These are phyloP conservation scores for Harpagifer antarcticus DNA, from an alignment of 2,797 vertebrate genomes.

Conservation along the genomic window DNA sequence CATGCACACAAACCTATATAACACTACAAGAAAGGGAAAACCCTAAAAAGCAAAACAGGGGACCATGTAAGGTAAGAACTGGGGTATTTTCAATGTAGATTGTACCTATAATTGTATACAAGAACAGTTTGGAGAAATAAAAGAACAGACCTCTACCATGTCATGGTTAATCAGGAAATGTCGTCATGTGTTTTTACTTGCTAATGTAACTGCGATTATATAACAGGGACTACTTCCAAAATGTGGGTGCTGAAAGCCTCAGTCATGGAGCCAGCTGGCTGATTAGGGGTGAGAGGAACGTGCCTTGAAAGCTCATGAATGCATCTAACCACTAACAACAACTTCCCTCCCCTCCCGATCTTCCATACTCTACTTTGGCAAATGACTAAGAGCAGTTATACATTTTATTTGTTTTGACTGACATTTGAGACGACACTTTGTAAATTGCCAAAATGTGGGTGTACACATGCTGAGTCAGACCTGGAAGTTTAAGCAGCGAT, in stretches of 20 bases:
- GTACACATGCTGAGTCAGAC: slow-evolving; percentile 47
- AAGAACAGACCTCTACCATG: no score
- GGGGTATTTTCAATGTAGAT: no score
- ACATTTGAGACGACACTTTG: background rate
- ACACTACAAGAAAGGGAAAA: no score
- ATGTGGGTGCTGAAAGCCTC: slow-evolving; percentile 33
- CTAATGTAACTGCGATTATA: slow-evolving; percentile 48
- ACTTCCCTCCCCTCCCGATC: background rate
- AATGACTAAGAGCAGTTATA: background rate
- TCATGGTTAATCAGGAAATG: slow-evolving; percentile 35
- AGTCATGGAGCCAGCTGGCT: slow-evolving; percentile 24
- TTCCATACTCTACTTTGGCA: background rate
- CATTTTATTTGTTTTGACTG: background rate
- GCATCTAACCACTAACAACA: slow-evolving; percentile 8
- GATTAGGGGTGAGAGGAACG: slow-evolving; percentile 26
- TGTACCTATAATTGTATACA: no score
- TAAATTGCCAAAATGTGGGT: background rate
- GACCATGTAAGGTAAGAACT: no score
- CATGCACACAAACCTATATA: no score
- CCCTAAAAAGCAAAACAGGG: no score
- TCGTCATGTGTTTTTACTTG: slow-evolving; percentile 54
- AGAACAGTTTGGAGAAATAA: no score
- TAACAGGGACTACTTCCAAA: slow-evolving; percentile 45
- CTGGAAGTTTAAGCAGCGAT: slow-evolving; percentile 76
- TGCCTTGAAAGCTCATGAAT: slow-evolving; percentile 1